Evolutionary conservation across 2,888 invertebrate genomes (phyloP), one percentile per base, ranked within the genome.

Genomic region (Operophtera brumata): DNA sequence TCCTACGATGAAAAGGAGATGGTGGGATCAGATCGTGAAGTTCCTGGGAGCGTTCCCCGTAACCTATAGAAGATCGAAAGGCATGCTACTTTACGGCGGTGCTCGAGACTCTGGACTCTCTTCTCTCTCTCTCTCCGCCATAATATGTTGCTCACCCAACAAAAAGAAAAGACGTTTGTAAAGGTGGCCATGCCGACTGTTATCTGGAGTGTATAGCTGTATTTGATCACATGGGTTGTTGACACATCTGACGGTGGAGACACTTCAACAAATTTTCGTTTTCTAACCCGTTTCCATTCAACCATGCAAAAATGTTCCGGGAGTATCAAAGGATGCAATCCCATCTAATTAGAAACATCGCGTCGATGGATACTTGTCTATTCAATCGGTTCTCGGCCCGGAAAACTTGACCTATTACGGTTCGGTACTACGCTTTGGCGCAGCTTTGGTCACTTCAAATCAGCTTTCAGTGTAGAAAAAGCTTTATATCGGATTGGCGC

Each of bases 261-360:
- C 9, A 5, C 28, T 28, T 28, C 28, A 28, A 4, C 20, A 4
- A 20, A 28, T 2, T 28, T 28, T 6, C 28, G 28, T 28, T 34
- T 34, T 44, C 13, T 11, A 32, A 25, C 8, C 32, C 7, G 14
- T 13, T 45, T 48, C 20, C 45, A 36, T 54, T 48, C 40, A 54
- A 40, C 12, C 44, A 26, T 45, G 40, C 35, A 45, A 41, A 48
- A 44, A 34, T 28, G n/a, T 10, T 14, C 9, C 34, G 9, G 32
- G 11, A 30, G 30, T 28, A 53, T 48, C 47, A 45, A 54, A 54
- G 26, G 45, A 48, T 48, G 44, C 44, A 49, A 40, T 36, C 12
- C 48, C 48, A 39, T 34, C 34, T 47, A 44, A 47, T 44, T 48
- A 35, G 44, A 11, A 34, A 10, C 37, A 26, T 12, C 42, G 20